Evolutionary conservation across 1,140 invertebrate species (phyloP).

Genomic region (Ips typographus): DNA sequence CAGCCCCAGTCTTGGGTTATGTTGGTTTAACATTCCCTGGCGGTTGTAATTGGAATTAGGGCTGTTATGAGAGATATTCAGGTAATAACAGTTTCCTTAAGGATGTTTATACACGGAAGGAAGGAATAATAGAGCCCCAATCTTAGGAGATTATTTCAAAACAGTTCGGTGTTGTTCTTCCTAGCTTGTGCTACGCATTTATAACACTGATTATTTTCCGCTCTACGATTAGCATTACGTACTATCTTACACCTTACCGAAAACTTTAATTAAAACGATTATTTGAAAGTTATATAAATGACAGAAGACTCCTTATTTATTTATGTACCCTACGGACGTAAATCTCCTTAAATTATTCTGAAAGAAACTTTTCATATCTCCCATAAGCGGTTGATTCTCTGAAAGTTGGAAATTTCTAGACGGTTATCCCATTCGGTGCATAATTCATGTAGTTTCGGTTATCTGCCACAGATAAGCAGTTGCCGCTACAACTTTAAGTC

Average conservation of each 20-base stretch:
- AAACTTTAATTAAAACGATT: no score
- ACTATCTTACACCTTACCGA: neutral
- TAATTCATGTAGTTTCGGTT: slow-evolving; percentile 34
- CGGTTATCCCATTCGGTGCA: slow-evolving; percentile 33
- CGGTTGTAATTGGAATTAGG: slow-evolving; percentile 41
- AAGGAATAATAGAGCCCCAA: slow-evolving; percentile 35
- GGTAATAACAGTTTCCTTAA: slow-evolving; percentile 43
- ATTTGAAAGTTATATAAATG: no score
- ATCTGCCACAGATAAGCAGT: slow-evolving; percentile 32
- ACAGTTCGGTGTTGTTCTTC: slow-evolving; percentile 36
- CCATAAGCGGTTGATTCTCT: slow-evolving; percentile 36
- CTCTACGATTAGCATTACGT: neutral
- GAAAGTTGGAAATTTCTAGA: slow-evolving; percentile 27
- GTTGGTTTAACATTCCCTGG: slow-evolving; percentile 39
- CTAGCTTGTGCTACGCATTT: slow-evolving; percentile 24
- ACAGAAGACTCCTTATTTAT: slow-evolving; percentile 21
- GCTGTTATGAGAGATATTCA: slow-evolving; percentile 42
- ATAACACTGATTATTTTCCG: slow-evolving; percentile 24
- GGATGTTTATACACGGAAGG: slow-evolving; percentile 36
- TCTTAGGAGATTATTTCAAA: slow-evolving; percentile 39
- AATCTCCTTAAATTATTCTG: slow-evolving; percentile 31
- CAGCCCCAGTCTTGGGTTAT: slow-evolving; percentile 35
- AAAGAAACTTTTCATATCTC: slow-evolving; percentile 33
- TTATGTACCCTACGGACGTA: slow-evolving; percentile 30
- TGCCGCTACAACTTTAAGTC: slow-evolving; percentile 27